Evolutionary conservation across 2,888 invertebrate species (phyloP), one percentile per base, ranked within the genome.

Genomic region (Phrixothrix hirtus): DNA sequence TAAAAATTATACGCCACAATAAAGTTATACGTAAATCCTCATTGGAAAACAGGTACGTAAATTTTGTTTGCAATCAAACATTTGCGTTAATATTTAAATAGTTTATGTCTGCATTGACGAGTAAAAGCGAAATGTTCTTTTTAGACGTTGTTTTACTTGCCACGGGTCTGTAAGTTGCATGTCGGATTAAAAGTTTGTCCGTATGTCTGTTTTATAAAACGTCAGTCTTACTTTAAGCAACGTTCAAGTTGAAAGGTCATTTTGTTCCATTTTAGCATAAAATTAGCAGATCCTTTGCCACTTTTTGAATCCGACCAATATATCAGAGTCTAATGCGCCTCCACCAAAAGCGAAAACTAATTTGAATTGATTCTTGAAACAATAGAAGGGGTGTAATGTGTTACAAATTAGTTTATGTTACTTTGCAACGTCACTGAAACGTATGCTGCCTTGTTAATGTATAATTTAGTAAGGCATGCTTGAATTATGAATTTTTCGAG

Each of bases 31-130:
- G n/a, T n/a, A n/a, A n/a, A n/a, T n/a, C n/a, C n/a, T n/a, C n/a
- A n/a, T n/a, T n/a, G n/a, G n/a, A n/a, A n/a, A n/a, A n/a, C n/a
- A n/a, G n/a, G n/a, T n/a, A n/a, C n/a, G n/a, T n/a, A n/a, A n/a
- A n/a, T n/a, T n/a, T n/a, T n/a, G n/a, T n/a, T n/a, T n/a, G n/a
- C n/a, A n/a, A n/a, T n/a, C n/a, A n/a, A n/a, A n/a, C n/a, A n/a
- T n/a, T n/a, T n/a, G n/a, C 61, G 61, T 63, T 61, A 58, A 61
- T 61, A 55, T 61, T 60, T 62, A 61, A 64, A 61, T 63, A 62
- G 61, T 59, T 60, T 60, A 61, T 58, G 62, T 64, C 61, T 62
- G 59, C 61, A 64, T 62, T 62, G 61, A 56, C 36, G 17, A 27
- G 52, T 57, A 59, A 59, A 62, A 63, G 62, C 59, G 31, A 39